phyloP scores from a whole-genome alignment of 1,140 invertebrate genomes.

The Papilio glaucus region DNA sequence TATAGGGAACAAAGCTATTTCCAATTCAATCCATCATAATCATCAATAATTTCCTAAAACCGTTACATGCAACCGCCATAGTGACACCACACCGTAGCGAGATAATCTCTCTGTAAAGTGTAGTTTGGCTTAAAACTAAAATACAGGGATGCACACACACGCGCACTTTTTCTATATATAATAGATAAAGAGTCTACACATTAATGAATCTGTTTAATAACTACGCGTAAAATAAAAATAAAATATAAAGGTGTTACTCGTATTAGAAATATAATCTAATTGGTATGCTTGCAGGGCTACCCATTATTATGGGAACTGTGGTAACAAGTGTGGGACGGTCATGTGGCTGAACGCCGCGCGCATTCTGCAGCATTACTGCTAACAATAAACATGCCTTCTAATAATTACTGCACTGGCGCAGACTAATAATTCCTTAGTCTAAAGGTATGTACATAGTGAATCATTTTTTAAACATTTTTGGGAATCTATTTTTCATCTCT shows the following conservation, averaged over 20 bases:
- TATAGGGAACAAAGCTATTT: no score
- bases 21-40: no score
- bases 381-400: slow-evolving; percentile 32
- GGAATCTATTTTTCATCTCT: no score
- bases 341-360: not conserved
- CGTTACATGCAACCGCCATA: no score
- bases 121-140: no score
- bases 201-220: no score
- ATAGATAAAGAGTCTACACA: no score
- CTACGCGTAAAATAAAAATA: not conserved
- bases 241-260: slow-evolving; percentile 8
- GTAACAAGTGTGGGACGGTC: slow-evolving; percentile 34
- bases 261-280: not conserved
- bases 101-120: no score
- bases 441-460: slow-evolving; percentile 7
- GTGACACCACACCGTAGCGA: no score
- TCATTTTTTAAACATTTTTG: not conserved
- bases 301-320: slow-evolving; percentile 21
- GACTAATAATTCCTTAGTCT: slow-evolving; percentile 18
- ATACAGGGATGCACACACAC: no score
- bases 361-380: slow-evolving; percentile 20
- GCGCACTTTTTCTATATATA: no score
- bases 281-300: slow-evolving; percentile 16
- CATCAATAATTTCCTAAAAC: no score
- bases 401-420: slow-evolving; percentile 21